phyloP scores from a whole-genome alignment of 2,113 vertebrate species.

The Hippotragus niger region DNA sequence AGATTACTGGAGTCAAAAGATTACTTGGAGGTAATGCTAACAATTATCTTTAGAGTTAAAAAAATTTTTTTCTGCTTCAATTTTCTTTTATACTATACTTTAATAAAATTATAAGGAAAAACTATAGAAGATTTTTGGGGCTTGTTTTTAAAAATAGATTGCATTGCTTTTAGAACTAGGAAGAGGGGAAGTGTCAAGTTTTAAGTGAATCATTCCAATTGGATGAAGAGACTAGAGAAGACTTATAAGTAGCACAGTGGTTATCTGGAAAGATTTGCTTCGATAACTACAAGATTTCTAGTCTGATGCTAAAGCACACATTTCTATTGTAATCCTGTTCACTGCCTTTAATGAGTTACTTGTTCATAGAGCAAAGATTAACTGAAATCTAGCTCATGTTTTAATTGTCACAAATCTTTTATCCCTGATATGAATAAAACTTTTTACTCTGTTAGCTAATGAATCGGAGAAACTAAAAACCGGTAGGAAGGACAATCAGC shows the following conservation, averaged over 20 bases:
- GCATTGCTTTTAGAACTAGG: slow-evolving; percentile 12
- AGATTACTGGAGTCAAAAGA: not conserved
- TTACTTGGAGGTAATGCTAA: not conserved
- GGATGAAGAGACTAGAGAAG: not conserved
- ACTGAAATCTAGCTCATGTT: not conserved
- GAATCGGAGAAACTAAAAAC: not conserved
- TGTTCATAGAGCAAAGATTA: not conserved
- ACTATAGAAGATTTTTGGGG: not conserved
- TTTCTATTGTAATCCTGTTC: not conserved
- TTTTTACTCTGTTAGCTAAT: not conserved
- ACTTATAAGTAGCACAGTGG: not conserved
- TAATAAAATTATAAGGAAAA: not conserved
- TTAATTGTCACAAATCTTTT: slow-evolving; percentile 18
- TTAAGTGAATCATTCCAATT: not conserved
- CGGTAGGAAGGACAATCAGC: not conserved
- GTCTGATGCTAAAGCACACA: not conserved
- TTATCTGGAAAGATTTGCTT: not conserved
- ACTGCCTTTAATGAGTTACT: not conserved
- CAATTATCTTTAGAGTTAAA: not conserved
- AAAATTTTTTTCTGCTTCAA: not conserved
- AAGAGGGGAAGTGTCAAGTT: not conserved
- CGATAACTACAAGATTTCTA: not conserved
- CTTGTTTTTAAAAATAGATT: not conserved
- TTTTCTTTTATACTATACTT: not conserved
- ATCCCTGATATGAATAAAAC: not conserved